Conservation (phyloP, 2,797 vertebrate species). For the Notoglanidium macrostoma region DNA sequence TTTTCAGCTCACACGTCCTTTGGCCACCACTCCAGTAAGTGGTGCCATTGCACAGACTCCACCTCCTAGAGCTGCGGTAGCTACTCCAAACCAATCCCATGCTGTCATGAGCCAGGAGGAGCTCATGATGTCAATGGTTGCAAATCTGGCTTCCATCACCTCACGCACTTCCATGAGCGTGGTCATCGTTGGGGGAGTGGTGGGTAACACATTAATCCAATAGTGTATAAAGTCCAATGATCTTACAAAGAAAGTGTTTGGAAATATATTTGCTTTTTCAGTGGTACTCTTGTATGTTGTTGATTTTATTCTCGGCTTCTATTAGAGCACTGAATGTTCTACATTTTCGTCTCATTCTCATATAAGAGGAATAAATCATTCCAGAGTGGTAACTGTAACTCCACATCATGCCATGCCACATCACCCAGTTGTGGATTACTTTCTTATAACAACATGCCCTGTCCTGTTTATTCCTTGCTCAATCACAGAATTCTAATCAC, state of each 20-base stretch:
- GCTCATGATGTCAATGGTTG: slow-evolving; percentile 84
- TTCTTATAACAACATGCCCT: background rate
- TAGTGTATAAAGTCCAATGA: background rate
- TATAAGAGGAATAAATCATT: slow-evolving; percentile 2
- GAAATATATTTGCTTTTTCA: slow-evolving; percentile 1
- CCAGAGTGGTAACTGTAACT: background rate
- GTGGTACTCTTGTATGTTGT: background rate
- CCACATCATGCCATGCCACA: background rate
- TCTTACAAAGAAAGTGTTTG: background rate
- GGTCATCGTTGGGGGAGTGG: slow-evolving; percentile 90
- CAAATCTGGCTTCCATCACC: slow-evolving; percentile 86
- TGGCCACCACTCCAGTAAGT: slow-evolving; percentile 78
- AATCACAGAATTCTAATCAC: background rate
- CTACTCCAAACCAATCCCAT: slow-evolving; percentile 62
- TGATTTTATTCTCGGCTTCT: background rate
- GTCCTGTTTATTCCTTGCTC: background rate
- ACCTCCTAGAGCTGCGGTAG: slow-evolving; percentile 59
- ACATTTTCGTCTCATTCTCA: background rate
- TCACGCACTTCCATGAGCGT: slow-evolving; percentile 91
- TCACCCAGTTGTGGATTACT: background rate
- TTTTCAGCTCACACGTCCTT: slow-evolving; percentile 75
- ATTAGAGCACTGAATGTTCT: background rate
- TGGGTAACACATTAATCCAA: slow-evolving; percentile 51
- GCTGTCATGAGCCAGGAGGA: slow-evolving; percentile 83
- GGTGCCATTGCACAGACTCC: slow-evolving; percentile 68